Base-by-base conservation (phyloP, 2,888 invertebrate genomes). In the Pogonocherus hispidulus region DNA sequence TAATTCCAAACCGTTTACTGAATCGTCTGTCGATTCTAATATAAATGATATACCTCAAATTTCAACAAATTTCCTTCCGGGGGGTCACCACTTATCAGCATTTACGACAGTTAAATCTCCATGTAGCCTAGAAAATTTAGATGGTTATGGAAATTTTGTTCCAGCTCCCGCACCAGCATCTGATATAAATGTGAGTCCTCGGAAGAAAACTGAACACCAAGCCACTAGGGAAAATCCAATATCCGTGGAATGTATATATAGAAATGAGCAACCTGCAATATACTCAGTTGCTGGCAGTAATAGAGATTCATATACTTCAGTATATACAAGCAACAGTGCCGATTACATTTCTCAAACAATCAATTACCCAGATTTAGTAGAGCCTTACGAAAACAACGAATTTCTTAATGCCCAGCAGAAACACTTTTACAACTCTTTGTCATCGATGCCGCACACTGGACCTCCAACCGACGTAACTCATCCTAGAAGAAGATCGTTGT, bases 251-350 rank as follows among this genome's bases (percentile, higher is more conserved):
- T 87, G 84, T 67, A 78, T 86, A 54, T 88, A 86, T 75, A 82
- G 87, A 57, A 86, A 84, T 65, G 87, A 89, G 60, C 88, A 92
- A 81, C 89, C 91, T 16, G 92, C 92, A 37, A 93, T 93, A 81
- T 93, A 93, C 82, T 93, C 93, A 1, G 91, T 93, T 16, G 93
- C 93, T 54, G 93, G 92, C 52, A 89, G 88, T 74, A 92, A 92
- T 85, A 88, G 91, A 65, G 90, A 91, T 75, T 88, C 89, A 63
- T 92, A 91, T 79, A 92, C 92, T n/a, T 91, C 91, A 55, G 92
- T 93, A 6, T 92, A 92, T 83, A 92, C 92, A 16, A 91, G 90
- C 69, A 90, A 91, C 56, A 88, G 90, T 76, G 89, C 90, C 54
- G 88, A 89, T 75, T 89, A 89, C 75, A 85, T 86, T 2, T 87